Evolutionary conservation across 2,888 invertebrate species (phyloP), one percentile per base, ranked within the genome.

Genomic region (Mesorhabditis sp.): DNA sequence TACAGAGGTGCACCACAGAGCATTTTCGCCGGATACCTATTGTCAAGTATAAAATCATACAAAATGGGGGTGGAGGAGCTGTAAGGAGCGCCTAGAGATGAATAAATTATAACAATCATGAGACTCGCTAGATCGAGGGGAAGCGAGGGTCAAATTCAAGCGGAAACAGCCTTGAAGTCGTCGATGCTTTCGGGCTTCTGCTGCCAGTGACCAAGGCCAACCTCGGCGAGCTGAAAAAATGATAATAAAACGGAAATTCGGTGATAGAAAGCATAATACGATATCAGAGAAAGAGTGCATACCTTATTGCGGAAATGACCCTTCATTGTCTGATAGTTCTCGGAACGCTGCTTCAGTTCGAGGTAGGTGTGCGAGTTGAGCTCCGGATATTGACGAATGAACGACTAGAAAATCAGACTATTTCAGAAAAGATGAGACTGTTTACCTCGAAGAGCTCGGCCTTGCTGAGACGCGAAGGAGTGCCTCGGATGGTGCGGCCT

Each of bases 131-230:
- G 28, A 28, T 28, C 28, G 28, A 28, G 28, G 28, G 28, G 28
- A 28, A 28, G 28, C 28, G 28, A 28, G 28, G 28, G 28, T 28
- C 28, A 28, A 28, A 28, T 28, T 28, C n/a, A 10, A 10, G 7
- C 58, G 13, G 67, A 65, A 5, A 67, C 62, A 7, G 72, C 43
- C 28, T 67, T 70, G 72, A 77, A 77, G 15, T 77, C 72, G 58
- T 65, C 70, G 15, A 76, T 67, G 42, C 69, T 68, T 0, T 66
- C 15, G 6, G 77, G 77, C 61, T 76, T 76, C 65, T 50, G 65
- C 50, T 77, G 77, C 77, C 77, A 77, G 45, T 69, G 73, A 66
- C 77, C 77, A 63, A 68, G 67, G 61, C 74, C 76, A n/a, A 66
- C 67, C 10, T 65, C 62, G 50, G 71, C 70, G 45, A 76, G 64